A percentile compares a stretch with the other conserved stretches of the same genome.
phyloP scores from a whole-genome alignment of 2,797 vertebrate species.

The Gymnocypris eckloni region DNA sequence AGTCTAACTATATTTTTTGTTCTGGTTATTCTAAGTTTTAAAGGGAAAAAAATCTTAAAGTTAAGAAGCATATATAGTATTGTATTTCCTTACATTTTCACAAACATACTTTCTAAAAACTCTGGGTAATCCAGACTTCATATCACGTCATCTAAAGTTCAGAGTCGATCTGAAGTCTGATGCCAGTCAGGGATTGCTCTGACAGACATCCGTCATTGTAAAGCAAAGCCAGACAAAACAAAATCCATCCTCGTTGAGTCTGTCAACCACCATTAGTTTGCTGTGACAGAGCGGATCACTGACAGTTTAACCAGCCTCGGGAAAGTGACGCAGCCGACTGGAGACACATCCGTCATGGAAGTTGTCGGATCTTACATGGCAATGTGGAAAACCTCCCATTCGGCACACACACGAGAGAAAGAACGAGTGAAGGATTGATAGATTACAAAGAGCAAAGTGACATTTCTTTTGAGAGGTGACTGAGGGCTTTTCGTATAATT shows the following conservation, averaged over 20 bases:
- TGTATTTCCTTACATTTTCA: background rate
- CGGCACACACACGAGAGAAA: slow-evolving; percentile 25
- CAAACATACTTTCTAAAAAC: background rate
- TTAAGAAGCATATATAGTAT: background rate
- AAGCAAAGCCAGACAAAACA: slow-evolving; percentile 57
- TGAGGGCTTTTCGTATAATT: slow-evolving; percentile 23
- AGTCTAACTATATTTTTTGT: background rate
- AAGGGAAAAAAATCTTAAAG: background rate
- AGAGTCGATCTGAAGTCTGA: slow-evolving; percentile 46
- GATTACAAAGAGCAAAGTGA: slow-evolving; percentile 50
- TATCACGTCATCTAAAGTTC: slow-evolving; percentile 41
- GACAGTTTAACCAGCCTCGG: slow-evolving; percentile 54
- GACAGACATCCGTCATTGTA: slow-evolving; percentile 59
- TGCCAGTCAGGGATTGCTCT: slow-evolving; percentile 52
- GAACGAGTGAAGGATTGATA: slow-evolving; percentile 52
- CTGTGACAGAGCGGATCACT: slow-evolving; percentile 43
- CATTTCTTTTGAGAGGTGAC: slow-evolving; percentile 51
- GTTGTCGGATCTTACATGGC: slow-evolving; percentile 47
- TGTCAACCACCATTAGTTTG: slow-evolving; percentile 55
- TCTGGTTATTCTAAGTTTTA: background rate
- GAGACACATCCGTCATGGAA: slow-evolving; percentile 61
- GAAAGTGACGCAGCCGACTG: slow-evolving; percentile 49
- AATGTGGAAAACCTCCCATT: slow-evolving; percentile 50
- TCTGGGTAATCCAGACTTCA: slow-evolving; percentile 44
- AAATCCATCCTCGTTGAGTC: slow-evolving; percentile 58